Evolutionary conservation across 2,888 invertebrate species (phyloP).

Genomic region (Zelleria hepariella): DNA sequence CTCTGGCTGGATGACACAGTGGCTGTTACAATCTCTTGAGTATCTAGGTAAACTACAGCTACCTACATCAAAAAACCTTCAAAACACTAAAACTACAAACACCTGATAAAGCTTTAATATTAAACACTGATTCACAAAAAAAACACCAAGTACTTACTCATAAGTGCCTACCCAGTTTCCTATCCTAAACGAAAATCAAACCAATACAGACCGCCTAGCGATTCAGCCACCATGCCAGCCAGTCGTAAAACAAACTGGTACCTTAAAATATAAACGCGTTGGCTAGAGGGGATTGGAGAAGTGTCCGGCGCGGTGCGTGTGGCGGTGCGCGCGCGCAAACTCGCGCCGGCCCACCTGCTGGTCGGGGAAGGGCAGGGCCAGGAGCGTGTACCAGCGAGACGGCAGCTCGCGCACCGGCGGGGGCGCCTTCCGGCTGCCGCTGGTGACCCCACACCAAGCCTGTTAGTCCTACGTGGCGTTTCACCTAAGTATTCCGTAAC

Average conservation of each 20-base stretch:
- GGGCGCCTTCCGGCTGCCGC: slow-evolving; percentile 46
- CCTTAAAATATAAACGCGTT: slow-evolving; percentile 59
- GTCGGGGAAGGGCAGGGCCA: slow-evolving; percentile 93
- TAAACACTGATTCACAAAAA: not conserved
- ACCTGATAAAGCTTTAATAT: not conserved
- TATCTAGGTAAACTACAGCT: not conserved
- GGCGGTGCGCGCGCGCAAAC: slow-evolving; percentile 81
- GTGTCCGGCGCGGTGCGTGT: slow-evolving; percentile 84
- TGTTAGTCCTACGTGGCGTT: not conserved
- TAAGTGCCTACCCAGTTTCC: too few relatives aligned
- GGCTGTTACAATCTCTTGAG: slow-evolving; percentile 26
- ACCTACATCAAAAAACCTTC: not conserved
- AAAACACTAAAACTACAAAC: not conserved
- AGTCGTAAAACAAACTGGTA: slow-evolving; percentile 24
- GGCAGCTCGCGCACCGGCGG: slow-evolving; percentile 75
- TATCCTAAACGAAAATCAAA: not conserved
- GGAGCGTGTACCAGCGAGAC: slow-evolving; percentile 89
- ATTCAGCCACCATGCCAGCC: slow-evolving; percentile 53
- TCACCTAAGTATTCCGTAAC: too few relatives aligned
- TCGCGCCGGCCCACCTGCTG: slow-evolving; percentile 92
- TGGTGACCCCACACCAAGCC: slow-evolving; percentile 16
- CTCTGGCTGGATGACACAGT: slow-evolving; percentile 32
- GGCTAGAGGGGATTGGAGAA: slow-evolving; percentile 86
- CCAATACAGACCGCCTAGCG: not conserved
- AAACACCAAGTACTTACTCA: too few relatives aligned